A percentile compares a stretch with the other conserved stretches of the same genome.
Conservation (phyloP, 1,140 invertebrate species). For the Pygmarrhopalites habei region DNA sequence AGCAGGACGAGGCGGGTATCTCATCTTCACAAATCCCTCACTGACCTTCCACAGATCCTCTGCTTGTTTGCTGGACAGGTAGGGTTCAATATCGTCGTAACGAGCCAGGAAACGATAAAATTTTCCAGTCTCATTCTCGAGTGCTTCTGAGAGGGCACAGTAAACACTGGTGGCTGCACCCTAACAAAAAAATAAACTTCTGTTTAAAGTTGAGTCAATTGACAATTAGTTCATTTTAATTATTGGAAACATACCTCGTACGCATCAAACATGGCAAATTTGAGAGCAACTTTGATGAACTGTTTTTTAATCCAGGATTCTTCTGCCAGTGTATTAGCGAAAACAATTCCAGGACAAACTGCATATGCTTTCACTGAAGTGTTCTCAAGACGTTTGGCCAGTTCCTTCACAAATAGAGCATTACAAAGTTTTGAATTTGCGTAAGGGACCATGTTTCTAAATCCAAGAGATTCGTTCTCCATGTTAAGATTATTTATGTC, state of each 20-base stretch:
- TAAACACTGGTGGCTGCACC: slow-evolving; percentile 39
- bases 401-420: slow-evolving; percentile 47
- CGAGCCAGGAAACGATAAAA: no score
- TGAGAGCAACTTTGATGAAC: not conserved
- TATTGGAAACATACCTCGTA: slow-evolving; percentile 25
- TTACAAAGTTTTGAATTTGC: slow-evolving; percentile 48
- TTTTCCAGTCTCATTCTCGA: slow-evolving; percentile 40
- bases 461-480: slow-evolving; percentile 3
- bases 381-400: slow-evolving; percentile 44
- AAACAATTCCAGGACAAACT: slow-evolving; percentile 47
- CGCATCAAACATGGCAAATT: not conserved
- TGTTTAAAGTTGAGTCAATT: not conserved
- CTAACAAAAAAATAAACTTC: no score
- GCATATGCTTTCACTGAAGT: slow-evolving; percentile 45
- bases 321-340: slow-evolving; percentile 43
- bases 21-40: no score
- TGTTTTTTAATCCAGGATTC: not conserved
- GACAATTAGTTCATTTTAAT: not conserved
- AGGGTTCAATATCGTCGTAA: no score
- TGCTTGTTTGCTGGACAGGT: no score
- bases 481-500: slow-evolving; percentile 21
- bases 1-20: no score
- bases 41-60: no score
- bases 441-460: not conserved
- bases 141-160: slow-evolving; percentile 42